Conservation (phyloP, 2,113 vertebrate species). For the Passer domesticus region DNA sequence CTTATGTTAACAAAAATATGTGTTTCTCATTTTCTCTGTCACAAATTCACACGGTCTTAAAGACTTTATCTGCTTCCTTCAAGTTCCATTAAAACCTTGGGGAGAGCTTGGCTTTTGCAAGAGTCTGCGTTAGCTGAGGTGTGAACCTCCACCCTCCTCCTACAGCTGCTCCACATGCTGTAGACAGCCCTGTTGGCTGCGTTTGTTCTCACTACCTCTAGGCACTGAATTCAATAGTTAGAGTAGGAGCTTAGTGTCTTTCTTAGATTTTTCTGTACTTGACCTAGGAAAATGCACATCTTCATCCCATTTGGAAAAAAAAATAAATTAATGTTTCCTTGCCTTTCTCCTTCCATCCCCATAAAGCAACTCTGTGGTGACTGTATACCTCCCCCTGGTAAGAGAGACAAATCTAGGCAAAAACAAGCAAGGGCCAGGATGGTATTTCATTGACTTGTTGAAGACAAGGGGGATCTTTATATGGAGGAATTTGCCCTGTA, state of each 20-base stretch:
- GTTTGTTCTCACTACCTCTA: neutral
- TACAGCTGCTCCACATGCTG: neutral
- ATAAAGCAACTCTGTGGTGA: neutral
- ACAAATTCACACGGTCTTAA: neutral
- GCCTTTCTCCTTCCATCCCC: neutral
- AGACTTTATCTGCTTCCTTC: neutral
- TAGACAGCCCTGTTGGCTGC: neutral
- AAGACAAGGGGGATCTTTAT: neutral
- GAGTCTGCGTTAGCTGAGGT: neutral
- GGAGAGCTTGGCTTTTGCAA: neutral
- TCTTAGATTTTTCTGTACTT: neutral
- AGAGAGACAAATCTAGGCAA: neutral
- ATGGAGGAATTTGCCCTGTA: neutral
- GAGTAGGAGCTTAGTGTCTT: neutral
- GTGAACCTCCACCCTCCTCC: neutral
- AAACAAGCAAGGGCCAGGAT: neutral
- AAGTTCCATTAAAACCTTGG: neutral
- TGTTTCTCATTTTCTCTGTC: neutral
- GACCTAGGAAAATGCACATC: neutral
- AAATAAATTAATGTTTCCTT: fast-evolving
- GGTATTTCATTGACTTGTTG: neutral
- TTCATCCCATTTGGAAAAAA: neutral
- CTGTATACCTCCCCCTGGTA: neutral
- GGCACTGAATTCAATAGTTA: neutral
- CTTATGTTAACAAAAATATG: neutral